Evolutionary conservation across 2,888 invertebrate species (phyloP), one percentile per base, ranked within the genome.

Genomic region (Endomychus coccineus): DNA sequence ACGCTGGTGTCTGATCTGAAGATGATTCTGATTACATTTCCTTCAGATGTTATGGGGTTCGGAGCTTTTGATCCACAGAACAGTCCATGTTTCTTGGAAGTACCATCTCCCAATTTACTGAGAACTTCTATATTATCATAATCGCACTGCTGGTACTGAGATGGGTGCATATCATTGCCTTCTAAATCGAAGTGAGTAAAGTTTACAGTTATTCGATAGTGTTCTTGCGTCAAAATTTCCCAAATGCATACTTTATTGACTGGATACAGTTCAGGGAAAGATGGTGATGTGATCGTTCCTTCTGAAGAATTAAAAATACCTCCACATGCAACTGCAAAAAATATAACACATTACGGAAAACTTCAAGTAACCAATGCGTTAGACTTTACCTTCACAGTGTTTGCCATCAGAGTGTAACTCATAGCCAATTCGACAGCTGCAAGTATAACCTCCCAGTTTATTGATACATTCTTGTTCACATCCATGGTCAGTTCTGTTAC

Each of bases 171-270:
- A 61, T 91, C 89, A 58, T 90, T 91, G 12, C 97, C 97, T 70
- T 98, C 97, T 48, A 98, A 69, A 61, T 97, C 95, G 56, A 97
- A 97, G 61, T 96, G 94, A 0, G 95, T 95, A 63, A 97, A 97
- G 70, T 96, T 96, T 25, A 98, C 71, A 0, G 95, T 95, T 50
- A 98, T 96, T 47, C 89, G 75, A 62, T 92, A 90, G 49, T 90
- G 89, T 0, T 87, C 85, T 0, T 86, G 87, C 0, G 96, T 95
- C 33, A 90, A 80, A 37, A 98, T 94, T 71, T 97, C 95, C 98
- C 98, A 98, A 4, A 95, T 79, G 65, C 98, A 98, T 63, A 89
- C 88, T 69, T 96, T 97, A 50, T 92, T 87, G 1, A 85, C 77
- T 0, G 96, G 96, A 63, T 98, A 98, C 19, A 83, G 69, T 52